Percentiles rank a stretch among this genome's conserved stretches.
Evolutionary conservation across 1,140 invertebrate species (phyloP).

Genomic region (Drosophila mojavensis): DNA sequence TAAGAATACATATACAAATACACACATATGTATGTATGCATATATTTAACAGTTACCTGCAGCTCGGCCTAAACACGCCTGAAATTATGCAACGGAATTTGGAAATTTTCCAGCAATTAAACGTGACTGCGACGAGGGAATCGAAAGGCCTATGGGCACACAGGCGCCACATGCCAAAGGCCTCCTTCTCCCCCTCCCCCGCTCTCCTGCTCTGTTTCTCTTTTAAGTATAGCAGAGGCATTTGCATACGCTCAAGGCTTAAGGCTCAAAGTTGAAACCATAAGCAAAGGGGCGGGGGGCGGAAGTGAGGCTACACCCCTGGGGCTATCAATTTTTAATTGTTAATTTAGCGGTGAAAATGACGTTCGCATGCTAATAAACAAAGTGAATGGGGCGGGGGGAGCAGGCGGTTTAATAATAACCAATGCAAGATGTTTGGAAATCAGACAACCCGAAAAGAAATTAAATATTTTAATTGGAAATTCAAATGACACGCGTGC

Average conservation of each 20-base stretch:
- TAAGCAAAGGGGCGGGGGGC: conserved; percentile 13
- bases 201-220: neutral
- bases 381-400: neutral
- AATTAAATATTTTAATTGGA: conserved; percentile 83
- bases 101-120: conserved; percentile 65
- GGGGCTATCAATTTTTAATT: conserved; percentile 82
- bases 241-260: conserved; percentile 44
- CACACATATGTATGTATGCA: too few relatives aligned
- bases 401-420: neutral
- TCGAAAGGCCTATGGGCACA: conserved; percentile 29
- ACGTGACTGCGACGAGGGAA: conserved; percentile 32
- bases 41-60: neutral
- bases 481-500: conserved; percentile 72
- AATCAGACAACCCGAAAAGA: conserved; percentile 76
- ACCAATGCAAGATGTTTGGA: conserved; percentile 31
- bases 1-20: too few relatives aligned
- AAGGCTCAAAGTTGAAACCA: neutral
- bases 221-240: neutral
- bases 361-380: conserved; percentile 55
- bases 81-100: conserved; percentile 58
- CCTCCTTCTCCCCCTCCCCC: neutral
- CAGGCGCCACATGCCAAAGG: conserved; percentile 3
- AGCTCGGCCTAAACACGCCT: conserved; percentile 22
- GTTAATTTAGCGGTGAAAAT: conserved; percentile 81
- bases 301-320: conserved; percentile 15